Conservation (phyloP, 2,888 invertebrate species). For the Nowickia ferox region DNA sequence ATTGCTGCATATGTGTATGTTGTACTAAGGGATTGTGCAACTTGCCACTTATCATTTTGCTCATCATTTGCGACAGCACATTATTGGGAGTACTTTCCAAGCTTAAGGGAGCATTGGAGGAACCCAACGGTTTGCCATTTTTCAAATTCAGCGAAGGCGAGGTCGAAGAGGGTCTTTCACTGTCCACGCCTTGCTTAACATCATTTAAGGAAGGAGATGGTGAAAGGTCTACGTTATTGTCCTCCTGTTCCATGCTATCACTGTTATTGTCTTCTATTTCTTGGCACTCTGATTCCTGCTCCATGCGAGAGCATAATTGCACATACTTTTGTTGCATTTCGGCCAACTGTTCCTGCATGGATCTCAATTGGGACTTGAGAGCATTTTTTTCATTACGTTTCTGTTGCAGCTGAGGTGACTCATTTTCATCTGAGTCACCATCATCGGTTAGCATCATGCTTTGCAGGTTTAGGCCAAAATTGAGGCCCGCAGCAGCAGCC, state of each 20-base stretch:
- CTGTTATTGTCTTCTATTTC: conserved; percentile 90
- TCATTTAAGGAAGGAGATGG: conserved; percentile 78
- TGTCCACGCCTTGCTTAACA: conserved; percentile 56
- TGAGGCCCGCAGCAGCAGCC: conserved; percentile 84
- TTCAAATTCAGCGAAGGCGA: conserved; percentile 76
- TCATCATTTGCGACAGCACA: conserved; percentile 87
- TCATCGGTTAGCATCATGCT: conserved; percentile 87
- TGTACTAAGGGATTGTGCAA: conserved; percentile 84
- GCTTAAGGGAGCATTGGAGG: conserved; percentile 58
- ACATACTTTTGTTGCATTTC: conserved; percentile 96
- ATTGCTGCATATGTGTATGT: conserved; percentile 85
- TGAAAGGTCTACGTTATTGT: conserved; percentile 77
- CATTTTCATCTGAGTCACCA: conserved; percentile 90
- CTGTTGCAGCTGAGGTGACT: conserved; percentile 90
- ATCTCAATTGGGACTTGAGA: conserved; percentile 92
- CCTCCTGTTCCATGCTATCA: conserved; percentile 86
- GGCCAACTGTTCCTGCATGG: conserved; percentile 94
- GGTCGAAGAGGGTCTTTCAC: conserved; percentile 76
- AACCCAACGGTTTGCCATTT: conserved; percentile 67
- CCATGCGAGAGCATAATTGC: conserved; percentile 93
- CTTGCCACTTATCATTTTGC: conserved; percentile 87
- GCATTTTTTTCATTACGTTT: conserved; percentile 94
- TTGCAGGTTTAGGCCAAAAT: conserved; percentile 85
- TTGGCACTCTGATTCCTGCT: conserved; percentile 90
- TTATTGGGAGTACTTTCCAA: conserved; percentile 79